Percentiles rank a stretch among this genome's conserved stretches.
phyloP scores from a whole-genome alignment of 2,888 invertebrate species.

The Cistogaster globosa region DNA sequence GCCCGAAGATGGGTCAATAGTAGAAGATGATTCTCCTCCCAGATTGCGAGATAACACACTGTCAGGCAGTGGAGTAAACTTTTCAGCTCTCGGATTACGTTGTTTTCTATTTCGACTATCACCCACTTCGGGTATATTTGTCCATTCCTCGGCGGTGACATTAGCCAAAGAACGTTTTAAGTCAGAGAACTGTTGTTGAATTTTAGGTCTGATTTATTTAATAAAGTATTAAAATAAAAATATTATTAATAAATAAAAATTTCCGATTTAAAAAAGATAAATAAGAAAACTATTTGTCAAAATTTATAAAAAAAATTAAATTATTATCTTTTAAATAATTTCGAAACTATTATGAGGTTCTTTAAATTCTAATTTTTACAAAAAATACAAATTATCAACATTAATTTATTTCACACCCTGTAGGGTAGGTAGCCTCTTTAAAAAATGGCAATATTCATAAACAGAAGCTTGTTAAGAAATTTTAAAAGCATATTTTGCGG shows the following conservation, averaged over 20 bases:
- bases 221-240: neutral
- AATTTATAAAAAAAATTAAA: too few relatives aligned
- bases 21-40: constrained; percentile 90
- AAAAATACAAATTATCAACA: too few relatives aligned
- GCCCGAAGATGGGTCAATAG: constrained; percentile 93
- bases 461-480: too few relatives aligned
- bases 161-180: constrained; percentile 93
- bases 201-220: constrained; percentile 88
- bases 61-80: constrained; percentile 98
- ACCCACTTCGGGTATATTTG: constrained; percentile 99
- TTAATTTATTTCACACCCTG: too few relatives aligned
- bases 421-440: too few relatives aligned
- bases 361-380: too few relatives aligned
- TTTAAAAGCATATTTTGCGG: too few relatives aligned
- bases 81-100: constrained; percentile 96
- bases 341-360: too few relatives aligned
- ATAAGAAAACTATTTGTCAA: too few relatives aligned
- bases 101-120: constrained; percentile 98
- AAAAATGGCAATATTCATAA: too few relatives aligned
- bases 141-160: constrained; percentile 97
- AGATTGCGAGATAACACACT: constrained; percentile 94
- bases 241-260: neutral
- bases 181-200: constrained; percentile 99
- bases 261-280: too few relatives aligned
- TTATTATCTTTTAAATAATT: too few relatives aligned